Percentiles rank a stretch among this genome's conserved stretches.
These are phyloP conservation scores for Pipistrellus nathusii DNA, from an alignment of 2,797 vertebrate genomes.

Conservation along the genomic window DNA sequence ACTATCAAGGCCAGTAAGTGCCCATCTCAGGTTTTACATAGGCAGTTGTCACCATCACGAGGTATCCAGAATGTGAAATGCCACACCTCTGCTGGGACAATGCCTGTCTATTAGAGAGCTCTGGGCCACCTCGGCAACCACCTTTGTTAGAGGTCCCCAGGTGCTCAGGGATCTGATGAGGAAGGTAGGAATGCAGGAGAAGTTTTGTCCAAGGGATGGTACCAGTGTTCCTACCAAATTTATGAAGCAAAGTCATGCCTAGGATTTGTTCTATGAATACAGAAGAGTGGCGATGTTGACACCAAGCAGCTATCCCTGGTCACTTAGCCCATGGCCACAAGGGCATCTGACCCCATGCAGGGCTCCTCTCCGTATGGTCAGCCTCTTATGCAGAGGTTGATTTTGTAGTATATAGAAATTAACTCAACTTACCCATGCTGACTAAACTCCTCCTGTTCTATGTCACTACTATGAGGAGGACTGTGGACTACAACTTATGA, in stretches of 20 bases:
- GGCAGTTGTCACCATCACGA: neutral
- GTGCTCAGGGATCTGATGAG: neutral
- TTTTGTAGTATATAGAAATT: neutral
- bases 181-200: neutral
- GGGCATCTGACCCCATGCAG: neutral
- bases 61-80: neutral
- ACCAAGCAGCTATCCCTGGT: neutral
- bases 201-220: neutral
- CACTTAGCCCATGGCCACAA: too few relatives aligned
- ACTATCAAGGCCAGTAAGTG: slow-evolving; percentile 93
- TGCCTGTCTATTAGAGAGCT: rapidly evolving
- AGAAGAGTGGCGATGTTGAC: neutral
- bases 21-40: neutral
- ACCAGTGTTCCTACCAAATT: neutral
- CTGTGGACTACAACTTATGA: neutral
- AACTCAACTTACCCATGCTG: neutral
- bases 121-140: rapidly evolving
- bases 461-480: neutral
- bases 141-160: neutral
- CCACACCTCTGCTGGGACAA: neutral
- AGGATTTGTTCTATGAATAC: neutral
- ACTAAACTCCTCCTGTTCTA: neutral
- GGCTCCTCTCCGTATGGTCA: neutral
- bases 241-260: neutral
- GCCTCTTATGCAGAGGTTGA: neutral